Base-by-base conservation (phyloP, 2,888 invertebrate genomes). In the Malthinus seriepunctatus region DNA sequence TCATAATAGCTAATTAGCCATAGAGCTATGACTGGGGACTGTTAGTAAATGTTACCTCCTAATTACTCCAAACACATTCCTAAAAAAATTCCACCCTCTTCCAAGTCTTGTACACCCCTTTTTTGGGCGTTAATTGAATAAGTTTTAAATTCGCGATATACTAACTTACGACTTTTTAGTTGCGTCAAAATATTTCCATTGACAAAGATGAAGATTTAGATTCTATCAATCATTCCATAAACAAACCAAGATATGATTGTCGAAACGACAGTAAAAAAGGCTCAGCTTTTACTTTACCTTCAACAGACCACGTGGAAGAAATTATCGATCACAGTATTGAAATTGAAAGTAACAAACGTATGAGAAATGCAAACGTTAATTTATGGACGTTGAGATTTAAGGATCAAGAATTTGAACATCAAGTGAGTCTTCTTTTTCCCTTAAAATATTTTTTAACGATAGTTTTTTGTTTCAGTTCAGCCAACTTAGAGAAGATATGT, bases 331-430 rank as follows among this genome's bases (percentile, higher is more conserved):
- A 90, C 73, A 90, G 89, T 62, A 91, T 94, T 58, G 93, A 94
- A 80, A 92, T 93, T 57, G 92, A 90, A 73, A 93, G 92, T 66
- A 95, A 95, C 79, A 91, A 92, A 68, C 84, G 90, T 62, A 95
- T 95, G 88, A 84, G 94, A 15, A 84, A 85, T 47, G 90, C 93
- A 60, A 93, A 97, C 78, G 91, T 97, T 72, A 88, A 89, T 71
- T 81, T 88, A 3, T 90, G 95, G 88, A 91, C 93, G 5, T 82
- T 98, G 61, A 87, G 90, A 62, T 98, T 97, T 80, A 89, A 90
- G 54, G 89, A 93, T 63, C 80, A 83, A 34, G 85, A 86, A 11
- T 86, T 95, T 71, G 97, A 98, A 78, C 82, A 83, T 32, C 89
- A 91, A 81, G 90, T 90, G 75, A 51, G 57, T 61, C 8, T 32